Conservation (phyloP, 2,113 vertebrate genomes). For the Rhinoptilus africanus region DNA sequence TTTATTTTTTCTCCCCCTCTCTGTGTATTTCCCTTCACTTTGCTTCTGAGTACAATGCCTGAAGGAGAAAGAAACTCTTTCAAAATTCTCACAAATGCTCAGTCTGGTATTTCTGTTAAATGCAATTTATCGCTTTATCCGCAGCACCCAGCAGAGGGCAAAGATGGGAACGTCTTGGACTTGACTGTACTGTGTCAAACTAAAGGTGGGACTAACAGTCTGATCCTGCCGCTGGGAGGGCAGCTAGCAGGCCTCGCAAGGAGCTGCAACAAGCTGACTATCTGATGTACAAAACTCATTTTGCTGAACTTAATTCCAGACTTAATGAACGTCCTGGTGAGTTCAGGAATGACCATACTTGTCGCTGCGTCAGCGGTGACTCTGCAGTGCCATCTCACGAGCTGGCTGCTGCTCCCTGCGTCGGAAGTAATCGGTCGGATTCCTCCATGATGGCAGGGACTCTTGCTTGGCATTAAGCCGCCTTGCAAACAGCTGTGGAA, state of each 20-base stretch:
- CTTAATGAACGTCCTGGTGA: background rate
- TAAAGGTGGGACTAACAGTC: background rate
- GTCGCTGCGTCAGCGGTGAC: background rate
- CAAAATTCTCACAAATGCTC: background rate
- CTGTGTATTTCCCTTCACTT: background rate
- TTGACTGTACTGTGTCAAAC: background rate
- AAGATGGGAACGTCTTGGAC: background rate
- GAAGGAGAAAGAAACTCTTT: background rate
- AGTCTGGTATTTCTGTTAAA: background rate
- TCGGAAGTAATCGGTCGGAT: too few relatives aligned
- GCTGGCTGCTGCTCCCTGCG: background rate
- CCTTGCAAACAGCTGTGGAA: background rate
- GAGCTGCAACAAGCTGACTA: background rate
- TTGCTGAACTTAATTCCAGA: background rate
- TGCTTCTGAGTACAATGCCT: background rate
- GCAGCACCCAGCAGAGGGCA: background rate
- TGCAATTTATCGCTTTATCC: background rate
- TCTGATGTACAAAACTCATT: background rate
- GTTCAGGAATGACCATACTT: background rate
- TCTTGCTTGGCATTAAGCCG: background rate
- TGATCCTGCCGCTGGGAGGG: background rate
- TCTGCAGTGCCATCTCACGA: fast-evolving
- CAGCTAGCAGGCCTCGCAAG: background rate
- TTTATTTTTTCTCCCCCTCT: too few relatives aligned
- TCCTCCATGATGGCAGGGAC: background rate